A percentile compares a stretch with the other conserved stretches of the same genome.
These are phyloP conservation scores for Nannoperca australis DNA, from an alignment of 2,797 vertebrate genomes.

Conservation along the genomic window DNA sequence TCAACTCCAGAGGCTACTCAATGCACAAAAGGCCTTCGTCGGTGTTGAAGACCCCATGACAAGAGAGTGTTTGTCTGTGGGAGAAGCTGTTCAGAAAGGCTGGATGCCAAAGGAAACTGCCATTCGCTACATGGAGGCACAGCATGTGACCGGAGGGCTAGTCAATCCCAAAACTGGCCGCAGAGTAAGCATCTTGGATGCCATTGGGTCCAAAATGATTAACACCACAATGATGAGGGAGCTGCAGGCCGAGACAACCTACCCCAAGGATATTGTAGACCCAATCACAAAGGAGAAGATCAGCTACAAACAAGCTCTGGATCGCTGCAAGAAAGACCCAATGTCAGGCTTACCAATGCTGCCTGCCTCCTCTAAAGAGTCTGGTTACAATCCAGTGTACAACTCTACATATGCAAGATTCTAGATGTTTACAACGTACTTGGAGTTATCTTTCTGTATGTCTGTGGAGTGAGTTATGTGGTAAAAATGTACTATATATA, in stretches of 20 bases:
- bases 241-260: conserved; percentile 88
- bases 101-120: conserved; percentile 92
- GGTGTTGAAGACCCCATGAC: conserved; percentile 95
- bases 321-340: conserved; percentile 89
- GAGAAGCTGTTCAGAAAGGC: conserved; percentile 94
- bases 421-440: conserved; percentile 76
- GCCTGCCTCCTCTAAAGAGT: conserved; percentile 86
- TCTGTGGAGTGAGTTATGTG: conserved; percentile 33
- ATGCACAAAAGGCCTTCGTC: conserved; percentile 95
- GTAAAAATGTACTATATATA: conserved; percentile 44
- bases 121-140: conserved; percentile 90
- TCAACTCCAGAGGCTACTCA: conserved; percentile 91
- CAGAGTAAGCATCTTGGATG: conserved; percentile 88
- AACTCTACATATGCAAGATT: conserved; percentile 65
- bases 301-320: conserved; percentile 95
- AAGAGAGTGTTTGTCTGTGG: conserved; percentile 90
- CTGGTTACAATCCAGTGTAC: conserved; percentile 56
- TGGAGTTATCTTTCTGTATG: conserved; percentile 31
- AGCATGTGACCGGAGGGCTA: conserved; percentile 94
- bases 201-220: conserved; percentile 89
- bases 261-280: conserved; percentile 91
- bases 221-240: conserved; percentile 87
- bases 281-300: conserved; percentile 93
- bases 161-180: conserved; percentile 89
- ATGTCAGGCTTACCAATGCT: conserved; percentile 89